Conservation (phyloP, 2,113 vertebrate genomes). For the Scopus umbretta region DNA sequence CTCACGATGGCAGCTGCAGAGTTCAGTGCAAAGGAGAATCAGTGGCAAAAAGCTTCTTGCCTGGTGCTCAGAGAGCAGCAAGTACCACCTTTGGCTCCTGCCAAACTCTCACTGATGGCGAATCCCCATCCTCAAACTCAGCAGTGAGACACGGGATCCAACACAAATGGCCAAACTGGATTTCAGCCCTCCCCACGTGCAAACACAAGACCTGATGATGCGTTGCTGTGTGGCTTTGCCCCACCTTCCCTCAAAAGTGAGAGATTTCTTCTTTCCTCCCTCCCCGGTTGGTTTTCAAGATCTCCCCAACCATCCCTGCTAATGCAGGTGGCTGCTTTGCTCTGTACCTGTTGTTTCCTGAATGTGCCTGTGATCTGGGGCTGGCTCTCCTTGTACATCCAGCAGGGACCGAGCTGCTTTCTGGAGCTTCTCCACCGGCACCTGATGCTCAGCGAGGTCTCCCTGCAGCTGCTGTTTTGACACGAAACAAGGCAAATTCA, state of each 20-base stretch:
- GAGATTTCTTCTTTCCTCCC: not conserved
- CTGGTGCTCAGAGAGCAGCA: not conserved
- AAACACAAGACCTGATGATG: not conserved
- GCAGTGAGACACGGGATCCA: rapidly evolving
- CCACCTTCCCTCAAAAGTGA: not conserved
- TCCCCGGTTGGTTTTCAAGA: not conserved
- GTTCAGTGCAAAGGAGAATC: not conserved
- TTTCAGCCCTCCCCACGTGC: rapidly evolving
- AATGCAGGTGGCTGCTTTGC: rapidly evolving
- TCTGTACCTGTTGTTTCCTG: slow-evolving; percentile 82
- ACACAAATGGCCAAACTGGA: rapidly evolving
- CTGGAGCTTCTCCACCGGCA: slow-evolving; percentile 92
- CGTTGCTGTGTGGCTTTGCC: rapidly evolving
- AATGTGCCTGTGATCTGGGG: slow-evolving; percentile 76
- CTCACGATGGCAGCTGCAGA: slow-evolving; percentile 80
- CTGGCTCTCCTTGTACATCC: slow-evolving; percentile 81
- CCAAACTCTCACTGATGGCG: rapidly evolving
- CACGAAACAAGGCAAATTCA: not conserved
- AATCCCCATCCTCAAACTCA: not conserved
- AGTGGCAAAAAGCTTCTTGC: not conserved
- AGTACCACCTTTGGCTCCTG: not conserved
- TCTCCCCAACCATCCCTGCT: not conserved
- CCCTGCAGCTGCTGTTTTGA: slow-evolving; percentile 84
- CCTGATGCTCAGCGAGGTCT: slow-evolving; percentile 87
- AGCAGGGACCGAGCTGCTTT: slow-evolving; percentile 81